Conservation (phyloP, 1,140 invertebrate genomes). For the Lucilia cuprina region DNA sequence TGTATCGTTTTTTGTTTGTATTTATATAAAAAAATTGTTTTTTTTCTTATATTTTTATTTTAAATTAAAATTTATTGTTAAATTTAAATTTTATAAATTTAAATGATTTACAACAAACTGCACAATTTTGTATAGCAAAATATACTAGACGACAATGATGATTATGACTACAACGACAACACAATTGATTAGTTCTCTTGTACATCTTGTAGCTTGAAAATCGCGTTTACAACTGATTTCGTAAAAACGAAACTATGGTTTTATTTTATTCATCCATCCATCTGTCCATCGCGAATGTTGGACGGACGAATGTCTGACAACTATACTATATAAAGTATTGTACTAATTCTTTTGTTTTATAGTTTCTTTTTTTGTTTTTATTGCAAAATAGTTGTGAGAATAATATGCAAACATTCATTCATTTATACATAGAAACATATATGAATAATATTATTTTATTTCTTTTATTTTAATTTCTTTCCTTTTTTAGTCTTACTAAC, state of each 20-base stretch:
- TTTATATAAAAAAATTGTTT: no score
- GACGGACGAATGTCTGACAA: background rate
- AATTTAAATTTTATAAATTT: background rate
- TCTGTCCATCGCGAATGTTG: no score
- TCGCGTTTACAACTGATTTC: slow-evolving; percentile 9
- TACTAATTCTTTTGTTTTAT: background rate
- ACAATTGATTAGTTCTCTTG: background rate
- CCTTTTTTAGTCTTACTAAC: background rate
- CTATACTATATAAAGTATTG: background rate
- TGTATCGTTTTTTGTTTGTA: background rate
- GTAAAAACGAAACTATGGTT: background rate
- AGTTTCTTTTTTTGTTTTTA: background rate
- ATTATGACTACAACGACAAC: background rate
- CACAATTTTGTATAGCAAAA: background rate
- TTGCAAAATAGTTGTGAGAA: background rate
- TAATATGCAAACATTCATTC: background rate
- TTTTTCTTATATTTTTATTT: background rate
- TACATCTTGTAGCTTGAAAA: slow-evolving; percentile 10
- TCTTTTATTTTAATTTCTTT: background rate
- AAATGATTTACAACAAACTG: background rate
- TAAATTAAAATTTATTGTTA: background rate
- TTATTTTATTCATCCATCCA: no score
- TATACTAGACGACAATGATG: background rate
- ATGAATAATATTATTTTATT: background rate
- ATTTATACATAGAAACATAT: background rate